Base-by-base conservation (phyloP, 2,113 vertebrate genomes). In the Bos javanicus region DNA sequence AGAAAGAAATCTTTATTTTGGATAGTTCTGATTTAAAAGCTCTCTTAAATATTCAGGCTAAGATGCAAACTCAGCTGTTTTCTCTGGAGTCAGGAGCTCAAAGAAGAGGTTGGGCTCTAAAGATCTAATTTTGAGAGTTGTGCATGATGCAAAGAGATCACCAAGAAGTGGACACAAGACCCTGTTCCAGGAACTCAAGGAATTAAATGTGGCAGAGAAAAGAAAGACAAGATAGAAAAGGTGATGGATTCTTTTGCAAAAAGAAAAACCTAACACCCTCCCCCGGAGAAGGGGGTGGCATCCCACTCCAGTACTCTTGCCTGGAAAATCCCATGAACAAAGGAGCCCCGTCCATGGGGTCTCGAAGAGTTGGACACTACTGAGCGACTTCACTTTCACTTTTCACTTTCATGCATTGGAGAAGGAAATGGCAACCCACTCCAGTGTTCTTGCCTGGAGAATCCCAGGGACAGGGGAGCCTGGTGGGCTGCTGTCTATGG, bases 1-100 rank as follows among this genome's bases (percentile, higher is more conserved):
- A 85, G 43, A 56, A 88, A 96, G 82, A 28, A 71, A 48, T 15
- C 78, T 87, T 95, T 26, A 2, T 67, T 95, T 85, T 23, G 46
- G 50, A 57, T 13, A 89, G 46, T 43, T 86, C 67, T 87, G 33
- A 60, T 83, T 64, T 67, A 56, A 88, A 90, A 64, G 21, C 4
- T 50, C 26, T 59, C 7, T 57, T 59, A 56, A 21, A 62, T 74
- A 91, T 67, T 74, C 17, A 95, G 88, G 15, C 46, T 16, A 17
- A 94, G 43, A 80, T 92, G 52, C 16, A 28, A 10, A 95, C 52
- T 74, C 33, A 81, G 46, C 8, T 10, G 6, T 96, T 93, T 36
- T 28, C 56, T 23, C 2, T 46, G 60, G 60, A 92, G n/a, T 82
- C 12, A 48, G 80, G 62, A 83, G 17, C 80, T 92, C 26, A 87